A percentile compares a stretch with the other conserved stretches of the same genome.
These are phyloP conservation scores for Xenopus borealis DNA, from an alignment of 2,113 vertebrate species.

Conservation along the genomic window DNA sequence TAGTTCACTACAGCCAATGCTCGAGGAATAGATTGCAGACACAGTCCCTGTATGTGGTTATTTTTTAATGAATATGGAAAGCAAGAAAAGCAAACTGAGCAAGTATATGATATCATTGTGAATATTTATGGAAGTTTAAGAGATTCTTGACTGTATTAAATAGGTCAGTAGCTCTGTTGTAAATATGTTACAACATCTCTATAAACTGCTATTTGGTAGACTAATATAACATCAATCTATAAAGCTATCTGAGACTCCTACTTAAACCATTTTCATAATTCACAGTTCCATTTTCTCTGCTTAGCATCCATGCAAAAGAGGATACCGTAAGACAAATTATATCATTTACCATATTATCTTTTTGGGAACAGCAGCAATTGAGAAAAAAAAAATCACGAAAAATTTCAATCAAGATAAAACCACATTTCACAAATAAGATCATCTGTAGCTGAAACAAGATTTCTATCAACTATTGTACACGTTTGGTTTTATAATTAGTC, in stretches of 20 bases:
- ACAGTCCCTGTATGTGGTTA: slow-evolving; percentile 33
- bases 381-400: slow-evolving; percentile 25
- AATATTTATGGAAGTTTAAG: slow-evolving; percentile 44
- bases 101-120: slow-evolving; percentile 41
- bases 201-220: slow-evolving; percentile 42
- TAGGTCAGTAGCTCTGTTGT: slow-evolving; percentile 41
- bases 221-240: slow-evolving; percentile 41
- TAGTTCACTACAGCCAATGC: slow-evolving; percentile 20
- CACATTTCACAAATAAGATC: slow-evolving; percentile 21
- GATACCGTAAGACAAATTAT: slow-evolving; percentile 35
- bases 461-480: slow-evolving; percentile 17
- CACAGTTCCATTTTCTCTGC: slow-evolving; percentile 39
- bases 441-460: slow-evolving; percentile 28
- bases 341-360: slow-evolving; percentile 23
- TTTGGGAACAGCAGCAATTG: slow-evolving; percentile 36
- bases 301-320: slow-evolving; percentile 26
- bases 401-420: slow-evolving; percentile 11
- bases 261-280: slow-evolving; percentile 36
- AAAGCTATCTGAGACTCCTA: slow-evolving; percentile 33
- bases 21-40: slow-evolving; percentile 17
- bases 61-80: slow-evolving; percentile 44
- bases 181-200: slow-evolving; percentile 37
- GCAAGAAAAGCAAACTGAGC: slow-evolving; percentile 43
- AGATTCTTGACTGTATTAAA: slow-evolving; percentile 45
- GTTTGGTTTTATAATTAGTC: slow-evolving; percentile 47